Conservation (phyloP, 2,113 vertebrate species). For the Lipotes vexillifer region DNA sequence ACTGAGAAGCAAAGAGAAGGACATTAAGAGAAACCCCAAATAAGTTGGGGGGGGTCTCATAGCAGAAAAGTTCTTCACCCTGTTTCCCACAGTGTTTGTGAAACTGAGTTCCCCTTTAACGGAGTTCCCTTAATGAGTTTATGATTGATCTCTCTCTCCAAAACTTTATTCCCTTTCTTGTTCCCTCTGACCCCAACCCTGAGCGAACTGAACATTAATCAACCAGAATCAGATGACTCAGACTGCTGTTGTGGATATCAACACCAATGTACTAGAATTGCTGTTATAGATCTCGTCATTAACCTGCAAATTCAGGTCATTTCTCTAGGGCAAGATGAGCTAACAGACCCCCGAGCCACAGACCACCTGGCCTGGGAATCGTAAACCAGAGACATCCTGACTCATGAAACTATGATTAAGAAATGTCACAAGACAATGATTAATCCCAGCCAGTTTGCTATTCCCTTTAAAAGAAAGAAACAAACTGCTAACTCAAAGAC, state of each 20-base stretch:
- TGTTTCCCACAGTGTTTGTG: background rate
- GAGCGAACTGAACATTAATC: background rate
- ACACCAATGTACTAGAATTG: background rate
- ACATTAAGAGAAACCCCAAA: background rate
- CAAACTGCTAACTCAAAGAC: background rate
- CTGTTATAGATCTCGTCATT: background rate
- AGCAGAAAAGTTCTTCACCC: background rate
- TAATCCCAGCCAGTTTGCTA: background rate
- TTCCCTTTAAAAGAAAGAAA: background rate
- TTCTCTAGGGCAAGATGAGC: background rate
- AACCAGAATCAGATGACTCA: background rate
- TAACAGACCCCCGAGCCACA: background rate
- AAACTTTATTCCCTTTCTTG: background rate
- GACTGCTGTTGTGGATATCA: background rate
- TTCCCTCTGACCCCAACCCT: background rate
- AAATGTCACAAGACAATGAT: background rate
- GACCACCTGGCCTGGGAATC: background rate
- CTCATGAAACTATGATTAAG: background rate
- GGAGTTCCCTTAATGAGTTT: background rate
- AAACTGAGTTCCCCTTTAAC: background rate
- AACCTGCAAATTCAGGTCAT: background rate
- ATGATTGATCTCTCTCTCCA: background rate
- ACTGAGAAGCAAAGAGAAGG: background rate
- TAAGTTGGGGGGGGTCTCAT: background rate
- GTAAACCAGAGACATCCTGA: background rate